Evolutionary conservation across 2,888 invertebrate genomes (phyloP), one percentile per base, ranked within the genome.

Genomic region (Mesochorus sp.): DNA sequence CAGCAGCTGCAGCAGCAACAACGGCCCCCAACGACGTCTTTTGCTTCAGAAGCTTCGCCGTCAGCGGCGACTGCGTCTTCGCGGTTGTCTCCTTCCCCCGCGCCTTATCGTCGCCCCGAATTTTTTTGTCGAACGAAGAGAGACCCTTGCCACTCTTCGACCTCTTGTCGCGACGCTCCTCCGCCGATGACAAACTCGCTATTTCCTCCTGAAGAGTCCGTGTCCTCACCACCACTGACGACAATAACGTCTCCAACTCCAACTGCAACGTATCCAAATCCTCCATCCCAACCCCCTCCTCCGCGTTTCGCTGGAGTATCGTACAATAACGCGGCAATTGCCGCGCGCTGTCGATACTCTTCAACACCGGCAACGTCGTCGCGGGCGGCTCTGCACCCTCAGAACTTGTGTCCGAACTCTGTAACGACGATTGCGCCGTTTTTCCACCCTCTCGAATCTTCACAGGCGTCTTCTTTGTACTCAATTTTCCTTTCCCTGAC

Each of bases 251-350:
- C 91, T 98, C 98, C 61, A 98, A 91, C 89, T 98, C 98, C 61
- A 95, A 91, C 89, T 98, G 98, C 6, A 98, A 92, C 0, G 94
- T 93, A 89, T 98, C 97, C 55, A 98, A 92, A 88, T 98, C 98
- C 85, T 98, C 98, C 92, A 97, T 95, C 14, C 95, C 95, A 76
- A 98, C 94, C 2, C 94, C 94, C 86, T 97, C 97, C 74, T 96
- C 95, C 1, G 94, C 92, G 31, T 94, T 93, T 68, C 96, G 93
- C 8, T 93, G 93, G 57, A 96, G 91, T 21, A 91, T 87, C 66
- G 84, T 85, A 2, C 80, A 84, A 83, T 95, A 95, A 42, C 95
- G 93, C 5, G 96, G 95, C 77, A 96, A 90, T 76, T 93, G 92
- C 59, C 93, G 92, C 34, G 92, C 91, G 89, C 95, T 95, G 85